phyloP scores from a whole-genome alignment of 2,888 invertebrate species.

The Apoda limacodes region DNA sequence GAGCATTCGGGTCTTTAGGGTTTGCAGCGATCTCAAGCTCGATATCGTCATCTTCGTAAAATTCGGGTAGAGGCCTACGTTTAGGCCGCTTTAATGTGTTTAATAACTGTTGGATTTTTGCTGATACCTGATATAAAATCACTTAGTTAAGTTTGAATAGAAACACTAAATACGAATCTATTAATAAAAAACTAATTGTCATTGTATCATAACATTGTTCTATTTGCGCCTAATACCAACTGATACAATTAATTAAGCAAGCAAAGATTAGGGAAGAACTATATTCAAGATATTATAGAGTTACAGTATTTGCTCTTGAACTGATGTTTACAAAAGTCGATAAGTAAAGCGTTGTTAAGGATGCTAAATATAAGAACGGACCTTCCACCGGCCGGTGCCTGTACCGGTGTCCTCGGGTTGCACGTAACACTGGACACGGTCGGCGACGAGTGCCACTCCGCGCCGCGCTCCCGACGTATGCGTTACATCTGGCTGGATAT shows the following conservation, averaged over 20 bases:
- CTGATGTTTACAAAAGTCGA: not conserved
- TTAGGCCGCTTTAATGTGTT: conserved; percentile 98
- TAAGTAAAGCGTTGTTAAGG: not conserved
- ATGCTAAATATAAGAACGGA: conserved; percentile 13
- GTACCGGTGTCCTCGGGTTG: conserved; percentile 56
- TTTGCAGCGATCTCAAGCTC: conserved; percentile 96
- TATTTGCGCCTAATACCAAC: too few species aligned
- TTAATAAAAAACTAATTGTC: too few species aligned
- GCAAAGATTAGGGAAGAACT: too few species aligned
- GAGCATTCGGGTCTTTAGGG: conserved; percentile 97
- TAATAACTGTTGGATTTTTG: conserved; percentile 97
- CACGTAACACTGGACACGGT: conserved; percentile 71
- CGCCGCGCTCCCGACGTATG: conserved; percentile 85
- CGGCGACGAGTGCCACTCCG: conserved; percentile 86
- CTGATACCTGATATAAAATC: conserved; percentile 72
- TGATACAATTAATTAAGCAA: too few species aligned
- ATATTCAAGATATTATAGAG: not conserved
- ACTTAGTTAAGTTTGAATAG: too few species aligned
- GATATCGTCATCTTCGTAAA: conserved; percentile 99
- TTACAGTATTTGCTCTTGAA: not conserved
- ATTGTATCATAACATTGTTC: too few species aligned
- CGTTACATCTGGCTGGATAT: conserved; percentile 85
- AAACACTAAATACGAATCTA: too few species aligned
- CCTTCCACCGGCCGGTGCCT: conserved; percentile 91
- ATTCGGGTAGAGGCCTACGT: conserved; percentile 95